Evolutionary conservation across 2,797 vertebrate genomes (phyloP), one percentile per base, ranked within the genome.

Genomic region (Serranus cabrilla): DNA sequence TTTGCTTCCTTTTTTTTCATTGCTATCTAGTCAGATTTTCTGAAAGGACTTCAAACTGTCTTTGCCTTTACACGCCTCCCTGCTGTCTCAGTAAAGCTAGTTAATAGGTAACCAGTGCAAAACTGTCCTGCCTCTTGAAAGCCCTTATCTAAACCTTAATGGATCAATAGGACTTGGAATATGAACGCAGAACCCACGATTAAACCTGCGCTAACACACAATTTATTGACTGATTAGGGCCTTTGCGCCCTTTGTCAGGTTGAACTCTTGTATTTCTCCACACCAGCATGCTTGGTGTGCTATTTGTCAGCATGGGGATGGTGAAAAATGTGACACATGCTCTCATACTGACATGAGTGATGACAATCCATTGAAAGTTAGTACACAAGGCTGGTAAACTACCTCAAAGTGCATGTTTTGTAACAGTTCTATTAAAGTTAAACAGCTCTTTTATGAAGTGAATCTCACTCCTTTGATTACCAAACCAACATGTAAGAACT

Each of bases 71-170:
- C 18, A 61, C 14, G 7, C 39, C 39, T 23, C 17, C n/a, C 39
- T 73, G 59, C 61, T 52, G 9, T 78, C 56, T 71, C 74, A 73
- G 21, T 76, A 17, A 58, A 65, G 17, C 3, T 65, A 46, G 84
- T 90, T 83, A 87, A 89, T 89, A 5, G 11, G 16, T 88, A 87
- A 89, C 80, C 1, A 16, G n/a, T 13, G 20, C 11, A 14, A 61
- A 58, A 60, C 4, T 56, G 56, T 43, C 1, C 49, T 52, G n/a
- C 40, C 83, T 77, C 49, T 84, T 72, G 3, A 81, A 74, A 70
- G 25, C 17, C 2, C 47, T 84, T 87, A 83, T 80, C 54, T 77
- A 82, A 87, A 90, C 66, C 37, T 61, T 74, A 62, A 50, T 82
- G 34, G 62, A 80, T 77, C 84, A 80, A 80, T 67, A 67, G 42